Evolutionary conservation across 2,888 invertebrate species (phyloP).

Genomic region (Lasioglossum lativentre): DNA sequence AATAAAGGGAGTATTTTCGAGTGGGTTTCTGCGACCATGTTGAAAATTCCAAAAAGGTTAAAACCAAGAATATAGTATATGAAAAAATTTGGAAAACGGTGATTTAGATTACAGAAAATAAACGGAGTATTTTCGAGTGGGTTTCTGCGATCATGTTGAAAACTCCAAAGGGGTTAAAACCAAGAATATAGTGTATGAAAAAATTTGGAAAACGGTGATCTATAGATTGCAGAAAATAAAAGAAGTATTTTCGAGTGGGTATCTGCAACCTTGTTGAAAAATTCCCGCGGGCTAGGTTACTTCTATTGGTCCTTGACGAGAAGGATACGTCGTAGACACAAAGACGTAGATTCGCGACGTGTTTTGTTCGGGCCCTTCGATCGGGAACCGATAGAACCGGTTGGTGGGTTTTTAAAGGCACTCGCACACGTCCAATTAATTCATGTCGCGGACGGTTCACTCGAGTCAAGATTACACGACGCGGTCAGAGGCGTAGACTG

Average conservation of each 20-base stretch:
- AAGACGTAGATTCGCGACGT: not conserved
- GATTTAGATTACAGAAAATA: not conserved
- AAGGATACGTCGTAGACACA: not conserved
- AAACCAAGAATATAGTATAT: no score
- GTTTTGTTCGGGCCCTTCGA: not conserved
- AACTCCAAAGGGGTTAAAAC: not conserved
- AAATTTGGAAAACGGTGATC: not conserved
- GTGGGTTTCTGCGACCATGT: no score
- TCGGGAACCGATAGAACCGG: slow-evolving; percentile 6
- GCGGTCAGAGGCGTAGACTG: slow-evolving; percentile 67
- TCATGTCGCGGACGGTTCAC: slow-evolving; percentile 67
- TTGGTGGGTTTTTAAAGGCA: slow-evolving; percentile 24
- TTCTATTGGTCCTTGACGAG: not conserved
- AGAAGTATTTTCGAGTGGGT: not conserved
- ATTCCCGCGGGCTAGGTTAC: not conserved
- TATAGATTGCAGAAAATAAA: not conserved
- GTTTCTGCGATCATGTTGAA: not conserved
- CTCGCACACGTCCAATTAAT: slow-evolving; percentile 59
- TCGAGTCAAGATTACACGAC: slow-evolving; percentile 48
- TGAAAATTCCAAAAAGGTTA: no score
- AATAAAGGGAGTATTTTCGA: no score
- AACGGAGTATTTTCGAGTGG: no score
- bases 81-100: no score
- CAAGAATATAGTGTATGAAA: not conserved
- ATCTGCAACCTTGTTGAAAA: not conserved